Evolutionary conservation across 2,888 invertebrate genomes (phyloP), one percentile per base, ranked within the genome.

Genomic region (Synanthedon myopaeformis): DNA sequence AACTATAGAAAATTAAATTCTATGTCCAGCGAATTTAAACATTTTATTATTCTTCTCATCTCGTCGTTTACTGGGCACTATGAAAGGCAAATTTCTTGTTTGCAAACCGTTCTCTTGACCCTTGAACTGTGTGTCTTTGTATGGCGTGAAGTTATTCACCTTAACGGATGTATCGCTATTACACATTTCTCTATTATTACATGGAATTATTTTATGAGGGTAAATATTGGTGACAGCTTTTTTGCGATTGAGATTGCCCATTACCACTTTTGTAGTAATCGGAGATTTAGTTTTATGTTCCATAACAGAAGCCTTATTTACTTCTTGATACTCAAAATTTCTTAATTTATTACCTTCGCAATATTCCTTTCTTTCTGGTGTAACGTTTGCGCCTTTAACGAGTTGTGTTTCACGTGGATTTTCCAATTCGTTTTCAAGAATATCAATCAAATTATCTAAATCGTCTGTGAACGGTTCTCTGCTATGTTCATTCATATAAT

Each of bases 1-100:
- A 42, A 53, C 51, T 53, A 48, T 58, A 8, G 19, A 6, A 13
- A 35, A 11, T 52, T 42, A 52, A 42, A 82, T 59, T 59, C 70
- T 75, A 59, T 85, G 85, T 42, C 83, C 74, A 53, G 83, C 80
- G 35, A 84, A 66, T 72, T 79, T 82, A 55, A 79, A 80, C 79
- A 82, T 84, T 70, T 82, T 85, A 56, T 61, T 57, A 59, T 77
- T 77, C 71, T 75, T 82, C 56, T 80, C 79, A 14, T 77, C 72
- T 53, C 67, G 63, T 49, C 70, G 56, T 56, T 74, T 71, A 56
- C 67, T 68, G 23, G 69, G 64, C 6, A 68, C 57, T 35, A 74
- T 58, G 54, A 66, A 64, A 53, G 69, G 67, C 42, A 76, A 56
- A 54, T 74, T 79, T 64, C 65, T 61, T 52, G 59, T 53, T 49